phyloP scores from a whole-genome alignment of 2,797 vertebrate species.

The Protonibea diacanthus region DNA sequence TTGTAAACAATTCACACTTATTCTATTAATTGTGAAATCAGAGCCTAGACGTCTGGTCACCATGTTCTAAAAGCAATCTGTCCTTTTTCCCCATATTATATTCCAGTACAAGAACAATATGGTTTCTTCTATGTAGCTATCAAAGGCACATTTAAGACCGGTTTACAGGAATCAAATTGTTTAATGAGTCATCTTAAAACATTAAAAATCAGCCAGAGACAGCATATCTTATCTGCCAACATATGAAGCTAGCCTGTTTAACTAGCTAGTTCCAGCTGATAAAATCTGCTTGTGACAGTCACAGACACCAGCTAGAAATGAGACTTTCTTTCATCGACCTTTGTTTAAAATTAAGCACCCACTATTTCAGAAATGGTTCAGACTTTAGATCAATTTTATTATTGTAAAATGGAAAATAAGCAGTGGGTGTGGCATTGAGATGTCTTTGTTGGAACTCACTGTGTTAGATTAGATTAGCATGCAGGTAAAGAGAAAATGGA shows the following conservation, averaged over 20 bases:
- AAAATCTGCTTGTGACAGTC: background rate
- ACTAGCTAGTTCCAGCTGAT: too few species aligned
- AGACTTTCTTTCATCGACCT: too few species aligned
- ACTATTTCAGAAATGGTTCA: background rate
- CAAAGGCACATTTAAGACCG: background rate
- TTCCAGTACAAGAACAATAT: too few species aligned
- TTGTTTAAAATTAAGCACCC: background rate
- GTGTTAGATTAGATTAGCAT: constrained; percentile 73
- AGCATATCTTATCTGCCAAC: background rate
- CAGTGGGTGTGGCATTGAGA: background rate
- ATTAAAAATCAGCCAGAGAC: background rate
- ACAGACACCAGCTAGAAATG: background rate
- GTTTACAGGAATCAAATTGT: background rate
- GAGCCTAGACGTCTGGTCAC: too few species aligned
- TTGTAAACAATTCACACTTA: too few species aligned
- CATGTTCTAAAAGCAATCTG: too few species aligned
- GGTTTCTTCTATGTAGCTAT: too few species aligned
- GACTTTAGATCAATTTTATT: background rate
- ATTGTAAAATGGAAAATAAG: background rate
- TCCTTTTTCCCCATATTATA: too few species aligned
- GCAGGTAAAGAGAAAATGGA: constrained; percentile 72
- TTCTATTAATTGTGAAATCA: too few species aligned
- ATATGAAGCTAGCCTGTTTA: background rate
- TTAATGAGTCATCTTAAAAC: background rate
- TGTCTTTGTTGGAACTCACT: background rate